Evolutionary conservation across 2,888 invertebrate species (phyloP), one percentile per base, ranked within the genome.

Genomic region (Tenthredo amoena): DNA sequence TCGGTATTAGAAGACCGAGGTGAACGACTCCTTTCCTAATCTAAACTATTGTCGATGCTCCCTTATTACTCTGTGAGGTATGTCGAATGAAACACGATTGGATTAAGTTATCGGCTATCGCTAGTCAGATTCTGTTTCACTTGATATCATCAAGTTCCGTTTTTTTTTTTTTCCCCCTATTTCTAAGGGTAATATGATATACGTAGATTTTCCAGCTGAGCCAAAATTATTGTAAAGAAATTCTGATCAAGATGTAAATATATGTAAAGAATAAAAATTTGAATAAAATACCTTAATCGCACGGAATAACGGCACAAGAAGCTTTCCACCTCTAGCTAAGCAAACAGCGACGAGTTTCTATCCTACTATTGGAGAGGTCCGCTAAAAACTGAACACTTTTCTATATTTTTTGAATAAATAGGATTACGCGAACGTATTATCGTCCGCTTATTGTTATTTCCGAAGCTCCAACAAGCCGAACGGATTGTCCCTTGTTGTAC

Each of bases 341-440:
- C 77, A 55, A 26, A 77, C 50, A 26, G 18, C 15, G 50, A n/a
- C 26, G 50, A 55, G 55, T 5, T 55, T 77, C 37, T 43, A 31
- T 31, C 26, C 31, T 77, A 34, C 15, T 77, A 77, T 77, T 26
- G 0, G n/a, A 50, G 18, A 47, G 77, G 18, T n/a, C 31, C 55
- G 31, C 18, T 31, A 77, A 77, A 50, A 50, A 55, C 77, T 31
- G 34, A 77, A 47, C 18, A 77, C 50, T 50, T 77, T 43, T 43
- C 37, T 43, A 74, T 43, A 21, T 74, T 81, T 81, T 62, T 40
- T 40, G 5, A 81, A 37, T 26, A 62, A 81, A 81, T 81, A 81
- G 81, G 81, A 81, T 81, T 81, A 81, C 62, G 62, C 4, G 37
- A 62, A 81, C 34, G 62, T 62, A 81, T 81, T 62, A 62, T 81